Base-by-base conservation (phyloP, 2,797 vertebrate genomes). In the Psittacula derbiana region DNA sequence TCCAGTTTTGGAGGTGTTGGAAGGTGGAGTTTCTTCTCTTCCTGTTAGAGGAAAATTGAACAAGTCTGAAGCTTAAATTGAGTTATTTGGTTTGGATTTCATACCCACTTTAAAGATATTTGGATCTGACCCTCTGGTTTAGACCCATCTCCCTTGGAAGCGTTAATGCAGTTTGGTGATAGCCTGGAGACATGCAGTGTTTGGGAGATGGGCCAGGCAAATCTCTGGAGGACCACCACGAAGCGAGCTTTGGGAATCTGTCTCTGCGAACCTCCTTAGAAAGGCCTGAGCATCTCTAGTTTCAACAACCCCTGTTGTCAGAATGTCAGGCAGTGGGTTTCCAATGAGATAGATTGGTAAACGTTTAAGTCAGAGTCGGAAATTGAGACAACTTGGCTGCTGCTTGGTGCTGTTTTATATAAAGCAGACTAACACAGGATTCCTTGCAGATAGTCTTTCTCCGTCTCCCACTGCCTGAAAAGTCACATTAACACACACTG, bases 361-460 rank as follows among this genome's bases (percentile, higher is more conserved):
- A 62, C 2, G 20, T 60, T 71, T 64, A 14, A 67, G 44, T n/a
- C 30, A 0, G 40, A 52, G 58, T 67, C 15, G 10, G 83, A 67
- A 66, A 80, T 6, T 4, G 4, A 86, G 81, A 94, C 79, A 74
- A 57, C 78, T 71, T 87, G 67, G 36, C 89, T 71, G 27, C 87
- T 91, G 76, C 83, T 87, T 62, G 67, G 74, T 23, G 83, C 57
- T 27, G 53, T 7, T 58, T 80, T 55, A 47, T 88, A 61, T 53
- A 40, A 93, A 93, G 72, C 91, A 96, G 93, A 44, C 67, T 86
- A 47, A 69, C 65, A 12, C 41, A 58, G 89, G 87, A 58, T 79
- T 52, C 81, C 81, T 85, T 60, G 17, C 72, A 61, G 93, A 43
- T 11, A 18, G 9, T 31, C 69, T 44, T n/a, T 55, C 31, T 80